phyloP scores from a whole-genome alignment of 1,140 invertebrate genomes.

The Antheraea pernyi region DNA sequence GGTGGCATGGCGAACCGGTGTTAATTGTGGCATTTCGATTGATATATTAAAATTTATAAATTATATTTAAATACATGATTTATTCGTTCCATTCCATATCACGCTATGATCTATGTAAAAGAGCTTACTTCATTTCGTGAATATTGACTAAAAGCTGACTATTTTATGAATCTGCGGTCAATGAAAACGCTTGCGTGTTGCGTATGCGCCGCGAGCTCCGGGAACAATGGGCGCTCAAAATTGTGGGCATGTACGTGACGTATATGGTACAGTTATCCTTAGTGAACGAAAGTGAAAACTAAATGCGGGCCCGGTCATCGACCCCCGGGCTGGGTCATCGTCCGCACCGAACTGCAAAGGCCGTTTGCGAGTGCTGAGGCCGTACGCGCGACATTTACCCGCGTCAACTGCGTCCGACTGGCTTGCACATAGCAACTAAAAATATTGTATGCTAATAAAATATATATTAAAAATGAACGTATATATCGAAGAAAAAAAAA shows the following conservation, averaged over 20 bases:
- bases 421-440: slow-evolving; percentile 42
- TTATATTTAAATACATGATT: slow-evolving; percentile 8
- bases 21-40: slow-evolving; percentile 44
- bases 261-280: slow-evolving; percentile 77
- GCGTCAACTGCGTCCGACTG: slow-evolving; percentile 47
- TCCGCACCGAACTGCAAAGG: slow-evolving; percentile 76
- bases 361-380: slow-evolving; percentile 75
- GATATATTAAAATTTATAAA: slow-evolving; percentile 34
- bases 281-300: slow-evolving; percentile 78
- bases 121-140: neutral
- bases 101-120: neutral
- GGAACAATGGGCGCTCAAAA: slow-evolving; percentile 42
- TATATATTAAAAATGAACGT: neutral
- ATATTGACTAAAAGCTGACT: neutral
- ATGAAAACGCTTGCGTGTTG: slow-evolving; percentile 23
- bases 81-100: slow-evolving; percentile 3
- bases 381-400: slow-evolving; percentile 68
- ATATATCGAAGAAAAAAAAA: slow-evolving; percentile 8
- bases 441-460: neutral
- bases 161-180: neutral
- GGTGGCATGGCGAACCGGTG: slow-evolving; percentile 35
- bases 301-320: slow-evolving; percentile 70
- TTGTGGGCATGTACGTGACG: slow-evolving; percentile 66
- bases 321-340: slow-evolving; percentile 62
- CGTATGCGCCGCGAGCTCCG: slow-evolving; percentile 47